Conservation (phyloP, 1,140 invertebrate species). For the Leguminivora glycinivorella region DNA sequence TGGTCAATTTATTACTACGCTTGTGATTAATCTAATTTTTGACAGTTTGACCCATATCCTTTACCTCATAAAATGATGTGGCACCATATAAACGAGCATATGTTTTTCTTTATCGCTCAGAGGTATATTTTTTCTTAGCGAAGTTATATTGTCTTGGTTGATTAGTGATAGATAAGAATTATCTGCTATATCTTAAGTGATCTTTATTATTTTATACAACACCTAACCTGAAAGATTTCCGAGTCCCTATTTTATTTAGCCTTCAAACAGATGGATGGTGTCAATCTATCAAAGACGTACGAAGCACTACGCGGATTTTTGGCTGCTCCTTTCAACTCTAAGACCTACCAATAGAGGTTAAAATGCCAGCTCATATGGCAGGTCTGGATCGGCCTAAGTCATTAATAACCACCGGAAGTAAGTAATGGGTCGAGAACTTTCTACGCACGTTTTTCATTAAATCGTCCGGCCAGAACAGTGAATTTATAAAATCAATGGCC, state of each 20-base stretch:
- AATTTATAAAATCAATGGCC: constrained; percentile 51
- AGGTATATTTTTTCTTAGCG: too few relatives aligned
- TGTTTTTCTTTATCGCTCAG: too few relatives aligned
- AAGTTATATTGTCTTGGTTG: too few relatives aligned
- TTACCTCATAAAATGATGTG: too few relatives aligned
- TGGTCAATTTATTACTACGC: too few relatives aligned
- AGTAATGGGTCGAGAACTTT: constrained; percentile 50
- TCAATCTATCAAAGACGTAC: constrained; percentile 16
- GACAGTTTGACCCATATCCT: too few relatives aligned
- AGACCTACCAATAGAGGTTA: not conserved
- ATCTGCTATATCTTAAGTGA: not conserved
- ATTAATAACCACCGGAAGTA: constrained; percentile 44
- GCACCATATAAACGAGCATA: too few relatives aligned
- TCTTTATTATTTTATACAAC: not conserved
- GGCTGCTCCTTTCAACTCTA: not conserved
- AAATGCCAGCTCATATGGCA: constrained; percentile 1
- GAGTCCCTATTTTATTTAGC: constrained; percentile 8
- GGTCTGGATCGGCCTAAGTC: constrained; percentile 29
- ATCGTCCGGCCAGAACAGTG: constrained; percentile 36
- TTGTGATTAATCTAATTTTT: too few relatives aligned
- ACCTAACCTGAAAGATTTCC: not conserved
- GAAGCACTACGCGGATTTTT: not conserved
- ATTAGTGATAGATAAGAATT: not conserved
- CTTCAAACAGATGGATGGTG: constrained; percentile 6
- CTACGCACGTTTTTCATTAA: constrained; percentile 59